Base-by-base conservation (phyloP, 2,113 vertebrate species). In the Antigone vipio region DNA sequence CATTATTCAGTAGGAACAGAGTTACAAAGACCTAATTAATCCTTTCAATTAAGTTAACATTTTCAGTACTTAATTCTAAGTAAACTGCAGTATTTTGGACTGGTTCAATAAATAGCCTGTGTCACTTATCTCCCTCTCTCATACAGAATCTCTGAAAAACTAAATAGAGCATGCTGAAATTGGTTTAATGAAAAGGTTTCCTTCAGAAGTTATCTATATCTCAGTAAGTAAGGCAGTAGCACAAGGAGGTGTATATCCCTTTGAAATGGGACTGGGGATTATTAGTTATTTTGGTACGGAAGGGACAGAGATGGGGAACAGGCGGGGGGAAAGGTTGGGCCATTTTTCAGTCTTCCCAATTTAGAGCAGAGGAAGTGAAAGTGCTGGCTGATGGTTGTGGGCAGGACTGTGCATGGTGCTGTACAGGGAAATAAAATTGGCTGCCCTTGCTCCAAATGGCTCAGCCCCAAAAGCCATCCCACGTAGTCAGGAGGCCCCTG, bases 131-230 rank as follows among this genome's bases (percentile, higher is more conserved):
- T 92, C 84, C 55, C 19, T 49, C 71, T 94, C 60, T 22, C 68
- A 32, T 47, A 77, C 58, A 82, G 40, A 50, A 59, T 93, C 72
- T 56, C 89, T 87, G 92, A 93, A 92, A 95, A 95, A 85, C 47
- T 35, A 74, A 92, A 90, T 71, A 91, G 88, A 97, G 86, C 91
- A 89, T 91, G 16, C 14, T 84, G 83, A 89, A 95, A 96, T 92
- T 40, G 86, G 74, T 95, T 91, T 96, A 94, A 94, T 91, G 95
- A 50, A 95, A 89, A 95, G 34, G 68, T 72, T 87, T 94, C 63
- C 45, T 69, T 90, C 73, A 44, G 62, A 92, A 92, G 18, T 18
- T 15, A 21, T 35, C 38, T 38, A 38, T 38, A 38, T 38, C n/a
- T 59, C 58, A 44, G 71, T 56, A 72, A 82, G 82, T 19, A 49